Conservation (phyloP, 92 coral and sea anemone genomes). For the Palythoa grandis region DNA sequence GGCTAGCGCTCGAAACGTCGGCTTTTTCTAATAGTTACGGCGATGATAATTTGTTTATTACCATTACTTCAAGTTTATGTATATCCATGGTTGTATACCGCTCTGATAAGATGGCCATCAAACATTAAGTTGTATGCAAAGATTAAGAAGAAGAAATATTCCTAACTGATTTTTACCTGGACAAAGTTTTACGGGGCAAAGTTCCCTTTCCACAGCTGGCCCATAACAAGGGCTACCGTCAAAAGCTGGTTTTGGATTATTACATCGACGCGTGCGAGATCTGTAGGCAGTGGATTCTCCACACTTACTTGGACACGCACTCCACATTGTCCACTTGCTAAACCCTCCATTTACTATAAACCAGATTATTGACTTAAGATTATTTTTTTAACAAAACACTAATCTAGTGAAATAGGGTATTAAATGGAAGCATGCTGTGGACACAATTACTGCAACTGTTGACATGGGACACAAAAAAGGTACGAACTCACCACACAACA, state of each 20-base stretch:
- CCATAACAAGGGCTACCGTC: constrained; percentile 33
- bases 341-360: constrained; percentile 35
- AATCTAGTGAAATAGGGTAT: background rate
- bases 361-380: background rate
- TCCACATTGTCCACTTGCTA: constrained; percentile 31
- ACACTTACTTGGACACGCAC: constrained; percentile 21
- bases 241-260: constrained; percentile 32
- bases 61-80: no score
- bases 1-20: no score
- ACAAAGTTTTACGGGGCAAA: constrained; percentile 29
- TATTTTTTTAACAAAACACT: background rate
- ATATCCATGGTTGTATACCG: no score
- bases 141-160: no score
- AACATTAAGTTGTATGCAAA: no score
- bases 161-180: constrained; percentile 8
- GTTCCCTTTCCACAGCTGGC: constrained; percentile 8
- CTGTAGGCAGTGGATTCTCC: constrained; percentile 2
- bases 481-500: background rate
- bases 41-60: no score
- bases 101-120: no score
- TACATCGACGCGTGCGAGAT: constrained; percentile 39
- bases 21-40: no score
- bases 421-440: background rate
- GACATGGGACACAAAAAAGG: background rate
- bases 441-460: no score